A percentile compares a stretch with the other conserved stretches of the same genome.
Evolutionary conservation across 2,113 vertebrate species (phyloP).

Genomic region (Argyrosomus japonicus): DNA sequence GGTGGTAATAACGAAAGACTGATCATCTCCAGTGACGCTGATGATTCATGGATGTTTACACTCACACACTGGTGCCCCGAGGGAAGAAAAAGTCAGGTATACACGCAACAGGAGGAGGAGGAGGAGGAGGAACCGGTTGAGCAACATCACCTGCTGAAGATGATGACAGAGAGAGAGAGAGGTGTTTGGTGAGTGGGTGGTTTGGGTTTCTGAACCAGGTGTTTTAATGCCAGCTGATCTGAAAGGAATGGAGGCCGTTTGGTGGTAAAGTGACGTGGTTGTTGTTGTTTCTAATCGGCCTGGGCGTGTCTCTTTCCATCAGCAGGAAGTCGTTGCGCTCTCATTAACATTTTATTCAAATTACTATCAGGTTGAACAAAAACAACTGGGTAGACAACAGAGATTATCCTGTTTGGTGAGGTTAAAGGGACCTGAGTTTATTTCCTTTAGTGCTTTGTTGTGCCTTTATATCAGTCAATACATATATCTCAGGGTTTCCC

Average conservation of each 20-base stretch:
- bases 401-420: background rate
- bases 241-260: background rate
- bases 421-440: background rate
- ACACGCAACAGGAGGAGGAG: background rate
- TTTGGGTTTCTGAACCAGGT: constrained; percentile 8
- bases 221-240: constrained; percentile 27
- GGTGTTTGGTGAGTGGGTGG: background rate
- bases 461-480: background rate
- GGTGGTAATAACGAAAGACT: background rate
- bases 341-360: constrained; percentile 25
- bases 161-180: background rate
- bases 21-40: constrained; percentile 9
- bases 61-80: constrained; percentile 8
- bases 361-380: background rate
- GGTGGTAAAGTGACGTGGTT: background rate
- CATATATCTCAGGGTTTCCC: background rate
- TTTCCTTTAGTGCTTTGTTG: too few relatives aligned
- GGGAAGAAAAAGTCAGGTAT: constrained; percentile 36
- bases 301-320: background rate
- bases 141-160: constrained; percentile 18
- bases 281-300: background rate
- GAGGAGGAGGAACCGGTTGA: constrained; percentile 53
- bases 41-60: constrained; percentile 66
- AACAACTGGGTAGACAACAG: background rate
- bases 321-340: background rate